Conservation (phyloP, 2,113 vertebrate species). For the Myanophis thanlyinensis region DNA sequence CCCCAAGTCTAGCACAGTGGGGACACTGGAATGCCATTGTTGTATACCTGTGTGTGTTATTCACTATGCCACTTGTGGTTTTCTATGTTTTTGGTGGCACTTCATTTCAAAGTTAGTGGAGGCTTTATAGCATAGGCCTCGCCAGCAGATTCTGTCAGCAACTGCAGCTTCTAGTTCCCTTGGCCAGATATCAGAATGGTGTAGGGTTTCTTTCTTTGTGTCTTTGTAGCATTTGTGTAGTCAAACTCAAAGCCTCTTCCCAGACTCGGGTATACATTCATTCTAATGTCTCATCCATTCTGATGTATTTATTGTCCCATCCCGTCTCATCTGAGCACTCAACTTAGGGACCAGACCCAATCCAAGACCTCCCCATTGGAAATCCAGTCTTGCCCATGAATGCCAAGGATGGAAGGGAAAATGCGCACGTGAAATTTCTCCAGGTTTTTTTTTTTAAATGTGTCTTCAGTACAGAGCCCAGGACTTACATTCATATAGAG, state of each 20-base stretch:
- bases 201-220: neutral
- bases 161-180: neutral
- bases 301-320: too few species aligned
- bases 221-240: neutral
- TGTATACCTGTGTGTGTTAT: neutral
- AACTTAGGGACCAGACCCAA: neutral
- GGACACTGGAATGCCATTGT: neutral
- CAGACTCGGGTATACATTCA: neutral
- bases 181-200: neutral
- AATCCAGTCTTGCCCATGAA: neutral
- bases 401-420: neutral
- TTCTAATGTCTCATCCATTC: neutral
- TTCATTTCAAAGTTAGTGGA: neutral
- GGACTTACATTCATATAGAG: neutral
- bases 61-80: neutral
- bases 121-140: neutral
- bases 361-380: neutral
- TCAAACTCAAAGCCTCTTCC: neutral
- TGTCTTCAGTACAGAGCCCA: neutral
- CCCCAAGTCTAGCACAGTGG: neutral
- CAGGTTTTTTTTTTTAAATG: neutral
- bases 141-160: neutral
- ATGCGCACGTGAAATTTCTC: neutral
- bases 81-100: neutral
- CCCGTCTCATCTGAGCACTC: neutral